A percentile compares a stretch with the other conserved stretches of the same genome.
Conservation (phyloP, 2,113 vertebrate species). For the Phrynosoma platyrhinos region DNA sequence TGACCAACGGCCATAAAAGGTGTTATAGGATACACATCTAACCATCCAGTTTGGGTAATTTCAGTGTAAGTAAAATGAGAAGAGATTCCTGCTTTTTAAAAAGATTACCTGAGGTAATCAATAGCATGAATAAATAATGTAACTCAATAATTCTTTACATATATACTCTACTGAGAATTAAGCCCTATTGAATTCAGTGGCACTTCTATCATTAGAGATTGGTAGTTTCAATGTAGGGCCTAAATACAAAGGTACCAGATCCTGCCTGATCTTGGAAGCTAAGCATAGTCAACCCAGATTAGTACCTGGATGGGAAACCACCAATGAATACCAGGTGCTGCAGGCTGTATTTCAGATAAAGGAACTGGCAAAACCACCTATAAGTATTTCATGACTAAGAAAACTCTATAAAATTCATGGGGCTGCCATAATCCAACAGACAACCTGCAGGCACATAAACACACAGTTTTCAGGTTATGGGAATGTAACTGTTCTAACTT, state of each 20-base stretch:
- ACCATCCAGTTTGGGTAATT: conserved; percentile 20
- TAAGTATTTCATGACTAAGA: too few species aligned
- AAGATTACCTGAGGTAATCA: not conserved
- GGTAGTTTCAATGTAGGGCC: too few species aligned
- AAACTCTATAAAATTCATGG: too few species aligned
- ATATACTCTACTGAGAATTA: not conserved
- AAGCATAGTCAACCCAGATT: too few species aligned
- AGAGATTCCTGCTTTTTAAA: not conserved
- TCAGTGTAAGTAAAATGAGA: conserved; percentile 19
- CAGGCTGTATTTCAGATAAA: too few species aligned
- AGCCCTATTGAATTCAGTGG: not conserved
- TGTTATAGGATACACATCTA: not conserved
- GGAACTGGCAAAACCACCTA: too few species aligned
- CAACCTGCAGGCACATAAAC: too few species aligned
- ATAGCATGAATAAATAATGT: not conserved
- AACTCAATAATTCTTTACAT: not conserved
- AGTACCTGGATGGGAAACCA: too few species aligned
- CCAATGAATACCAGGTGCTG: too few species aligned
- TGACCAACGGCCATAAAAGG: conserved; percentile 49
- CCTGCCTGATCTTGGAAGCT: too few species aligned
- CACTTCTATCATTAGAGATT: too few species aligned
- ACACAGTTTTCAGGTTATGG: not conserved
- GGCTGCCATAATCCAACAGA: not conserved
- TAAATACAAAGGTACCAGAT: too few species aligned
- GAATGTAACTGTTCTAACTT: conserved; percentile 38